These are phyloP conservation scores for Probaryconus sp. DNA, from an alignment of 1,140 invertebrate genomes.

Conservation along the genomic window DNA sequence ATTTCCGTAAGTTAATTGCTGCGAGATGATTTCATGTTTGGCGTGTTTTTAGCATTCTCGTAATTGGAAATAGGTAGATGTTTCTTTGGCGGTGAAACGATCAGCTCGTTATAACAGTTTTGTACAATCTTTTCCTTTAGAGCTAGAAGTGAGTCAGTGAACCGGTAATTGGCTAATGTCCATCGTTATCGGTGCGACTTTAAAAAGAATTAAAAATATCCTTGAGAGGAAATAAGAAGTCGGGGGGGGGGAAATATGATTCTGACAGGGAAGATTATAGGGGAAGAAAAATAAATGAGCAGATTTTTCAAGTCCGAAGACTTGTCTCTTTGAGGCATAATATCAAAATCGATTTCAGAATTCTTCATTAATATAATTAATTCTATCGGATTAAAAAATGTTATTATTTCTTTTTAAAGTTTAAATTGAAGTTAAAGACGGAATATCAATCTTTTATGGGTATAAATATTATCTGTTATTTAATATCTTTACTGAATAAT, in stretches of 20 bases:
- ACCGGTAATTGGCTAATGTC: slow-evolving; percentile 56
- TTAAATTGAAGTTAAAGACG: no score
- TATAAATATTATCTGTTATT: no score
- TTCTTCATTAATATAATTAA: slow-evolving; percentile 13
- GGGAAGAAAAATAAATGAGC: slow-evolving; percentile 15
- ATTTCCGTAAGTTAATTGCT: slow-evolving; percentile 59
- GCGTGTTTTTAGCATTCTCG: slow-evolving; percentile 47
- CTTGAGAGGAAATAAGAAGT: slow-evolving; percentile 41
- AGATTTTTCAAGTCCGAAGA: slow-evolving; percentile 23
- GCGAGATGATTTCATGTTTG: slow-evolving; percentile 48
- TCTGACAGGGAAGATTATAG: slow-evolving; percentile 12
- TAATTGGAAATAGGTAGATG: slow-evolving; percentile 54
- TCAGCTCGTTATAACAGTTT: slow-evolving; percentile 57
- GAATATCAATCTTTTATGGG: no score
- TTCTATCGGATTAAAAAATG: no score
- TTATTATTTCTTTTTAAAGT: no score
- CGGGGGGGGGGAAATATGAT: slow-evolving; percentile 36
- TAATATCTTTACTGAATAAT: no score
- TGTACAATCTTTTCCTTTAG: slow-evolving; percentile 45
- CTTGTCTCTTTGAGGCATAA: slow-evolving; percentile 9
- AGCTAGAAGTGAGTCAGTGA: slow-evolving; percentile 50
- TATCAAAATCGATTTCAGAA: slow-evolving; percentile 14
- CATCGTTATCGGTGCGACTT: slow-evolving; percentile 46
- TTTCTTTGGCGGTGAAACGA: slow-evolving; percentile 45
- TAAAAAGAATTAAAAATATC: slow-evolving; percentile 67